Evolutionary conservation across 1,140 invertebrate genomes (phyloP), one percentile per base, ranked within the genome.

Genomic region (Ceratitis capitata): DNA sequence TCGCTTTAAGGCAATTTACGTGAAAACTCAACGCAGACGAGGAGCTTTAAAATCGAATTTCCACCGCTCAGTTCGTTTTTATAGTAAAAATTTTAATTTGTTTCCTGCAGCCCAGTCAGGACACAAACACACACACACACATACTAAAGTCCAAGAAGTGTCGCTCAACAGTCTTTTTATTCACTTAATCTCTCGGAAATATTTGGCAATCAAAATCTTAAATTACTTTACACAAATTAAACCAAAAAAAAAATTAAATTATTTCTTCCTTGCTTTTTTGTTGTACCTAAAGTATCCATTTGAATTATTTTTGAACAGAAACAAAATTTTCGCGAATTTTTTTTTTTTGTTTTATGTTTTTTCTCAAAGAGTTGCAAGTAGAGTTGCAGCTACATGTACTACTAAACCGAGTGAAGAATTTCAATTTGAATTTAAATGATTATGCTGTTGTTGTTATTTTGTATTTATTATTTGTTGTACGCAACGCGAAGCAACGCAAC

Each of bases 401-500:
- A 56, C n/a, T 19, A 56, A 6, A 35, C 39, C 16, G 32, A 35
- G 32, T 69, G 16, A 39, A 78, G 69, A 42, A 74, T 19, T 42
- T 74, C 64, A 74, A 78, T 0, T 78, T 32, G 64, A 78, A 23
- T 78, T 78, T 78, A 23, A n/a, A 45, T 78, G 69, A 74, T 74
- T 39, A 74, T 78, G 69, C 42, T 78, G 69, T 78, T 78, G 42
- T 78, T 78, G 69, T 23, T n/a, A n/a, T n/a, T n/a, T n/a, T n/a
- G n/a, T n/a, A n/a, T n/a, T n/a, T n/a, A n/a, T n/a, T n/a, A n/a
- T n/a, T n/a, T 78, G 69, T 78, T 78, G 69, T 51, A 83, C 42
- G 58, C 61, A 84, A 86, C 85, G 82, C 82, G 85, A 82, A 45
- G 42, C 47, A 85, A 83, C 89, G 89, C 89, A 88, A 90, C 90